A percentile compares a stretch with the other conserved stretches of the same genome.
Conservation (phyloP, 1,140 invertebrate genomes). For the Pseudomyrmex flavicornis region DNA sequence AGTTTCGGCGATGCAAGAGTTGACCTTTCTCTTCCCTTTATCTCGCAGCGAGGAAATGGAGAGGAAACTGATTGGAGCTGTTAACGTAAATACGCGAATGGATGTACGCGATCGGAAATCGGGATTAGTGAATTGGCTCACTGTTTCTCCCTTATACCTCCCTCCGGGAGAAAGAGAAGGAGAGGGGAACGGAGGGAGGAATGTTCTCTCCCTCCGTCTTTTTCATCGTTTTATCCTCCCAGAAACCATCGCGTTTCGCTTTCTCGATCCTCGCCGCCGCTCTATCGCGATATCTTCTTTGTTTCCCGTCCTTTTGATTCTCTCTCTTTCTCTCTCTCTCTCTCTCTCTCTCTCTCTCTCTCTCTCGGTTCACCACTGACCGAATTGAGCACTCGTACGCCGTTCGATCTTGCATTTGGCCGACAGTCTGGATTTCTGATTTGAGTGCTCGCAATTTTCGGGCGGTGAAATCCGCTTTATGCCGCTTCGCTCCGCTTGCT, state of each 20-base stretch:
- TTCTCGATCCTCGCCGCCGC: constrained; percentile 35
- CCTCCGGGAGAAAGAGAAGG: constrained; percentile 17
- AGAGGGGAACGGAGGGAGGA: neutral
- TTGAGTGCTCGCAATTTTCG: constrained; percentile 77
- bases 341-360: neutral
- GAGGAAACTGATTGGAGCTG: constrained; percentile 79
- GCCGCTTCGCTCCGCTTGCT: constrained; percentile 65
- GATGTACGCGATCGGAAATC: constrained; percentile 76
- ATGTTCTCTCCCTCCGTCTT: constrained; percentile 13
- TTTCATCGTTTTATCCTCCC: constrained; percentile 47
- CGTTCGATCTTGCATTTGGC: constrained; percentile 73
- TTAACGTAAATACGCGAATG: constrained; percentile 80
- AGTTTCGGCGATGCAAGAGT: constrained; percentile 2
- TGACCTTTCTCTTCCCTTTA: constrained; percentile 35
- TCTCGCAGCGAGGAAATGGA: constrained; percentile 74
- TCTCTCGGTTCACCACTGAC: constrained; percentile 68
- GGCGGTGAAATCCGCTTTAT: constrained; percentile 71
- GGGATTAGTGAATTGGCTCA: constrained; percentile 78
- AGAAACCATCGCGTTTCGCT: constrained; percentile 45
- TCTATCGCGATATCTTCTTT: constrained; percentile 6
- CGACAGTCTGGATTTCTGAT: constrained; percentile 76
- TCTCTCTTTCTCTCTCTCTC: neutral
- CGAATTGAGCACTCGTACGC: constrained; percentile 68
- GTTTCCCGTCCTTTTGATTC: constrained; percentile 11
- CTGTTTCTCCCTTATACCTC: constrained; percentile 70